Base-by-base conservation (phyloP, 2,888 invertebrate genomes). In the Amiota mariae region DNA sequence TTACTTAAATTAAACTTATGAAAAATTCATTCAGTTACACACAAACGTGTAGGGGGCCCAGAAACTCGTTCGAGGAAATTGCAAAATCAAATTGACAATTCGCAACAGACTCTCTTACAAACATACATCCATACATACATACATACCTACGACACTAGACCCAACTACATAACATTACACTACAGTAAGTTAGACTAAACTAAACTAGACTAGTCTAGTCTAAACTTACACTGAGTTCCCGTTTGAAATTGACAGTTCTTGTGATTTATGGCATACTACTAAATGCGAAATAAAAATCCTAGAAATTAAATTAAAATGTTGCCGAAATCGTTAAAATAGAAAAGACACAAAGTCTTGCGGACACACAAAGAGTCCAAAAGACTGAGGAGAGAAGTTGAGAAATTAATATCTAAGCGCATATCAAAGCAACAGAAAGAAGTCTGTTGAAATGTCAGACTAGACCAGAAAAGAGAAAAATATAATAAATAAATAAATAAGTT, bases 231-330 rank as follows among this genome's bases (percentile, higher is more conserved):
- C 11, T 36, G 18, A 15, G 20, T 59, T 15, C 18, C 59, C 20
- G 18, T 24, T 20, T 20, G 59, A 59, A 59, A 48, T 66, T 68
- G 67, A 68, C 67, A 68, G 67, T 54, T 20, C 51, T n/a, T 68
- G 67, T 68, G 67, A 68, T 68, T 68, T 68, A 68, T 68, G 67
- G 67, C 67, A 54, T 46, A 63, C 46, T 63, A 63, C 36, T 36
- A 36, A 63, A 12, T 54, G 67, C 24, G 63, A 15, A 59, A 20
- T 59, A 59, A 59, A 59, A 59, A 15, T n/a, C 59, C 59, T 11
- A n/a, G 20, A 59, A 59, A 59, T 59, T 82, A 79, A 83, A 83
- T 84, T 81, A 85, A 81, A 79, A 75, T 84, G 82, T 85, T 79
- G 79, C 46, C 49, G 49, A 49, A 49, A 49, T 67, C 18, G 66